Conservation (phyloP, 2,113 vertebrate species). For the Oxyruncus cristatus region DNA sequence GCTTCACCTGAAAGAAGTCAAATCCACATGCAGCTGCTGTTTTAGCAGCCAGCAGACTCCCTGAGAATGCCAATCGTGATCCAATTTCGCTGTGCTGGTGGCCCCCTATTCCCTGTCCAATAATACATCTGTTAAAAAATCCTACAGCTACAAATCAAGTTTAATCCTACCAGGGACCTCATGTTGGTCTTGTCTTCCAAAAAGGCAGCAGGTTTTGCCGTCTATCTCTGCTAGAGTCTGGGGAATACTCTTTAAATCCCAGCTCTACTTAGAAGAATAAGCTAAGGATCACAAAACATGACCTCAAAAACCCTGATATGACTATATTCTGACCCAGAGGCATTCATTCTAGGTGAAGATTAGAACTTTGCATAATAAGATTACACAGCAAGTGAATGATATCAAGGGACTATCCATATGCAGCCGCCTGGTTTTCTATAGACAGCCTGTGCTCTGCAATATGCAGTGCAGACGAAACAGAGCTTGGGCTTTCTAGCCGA, state of each 20-base stretch:
- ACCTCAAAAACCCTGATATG: slow-evolving; percentile 91
- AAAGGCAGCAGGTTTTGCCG: slow-evolving; percentile 83
- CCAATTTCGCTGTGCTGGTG: slow-evolving; percentile 89
- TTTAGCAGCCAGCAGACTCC: slow-evolving; percentile 81
- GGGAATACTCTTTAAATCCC: slow-evolving; percentile 91
- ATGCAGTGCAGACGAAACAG: slow-evolving; percentile 77
- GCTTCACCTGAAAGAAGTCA: slow-evolving; percentile 91
- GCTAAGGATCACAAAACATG: slow-evolving; percentile 92
- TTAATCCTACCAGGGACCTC: slow-evolving; percentile 93
- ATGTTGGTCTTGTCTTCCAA: slow-evolving; percentile 90
- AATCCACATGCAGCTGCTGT: slow-evolving; percentile 90
- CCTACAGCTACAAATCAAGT: slow-evolving; percentile 94
- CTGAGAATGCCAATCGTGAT: slow-evolving; percentile 88
- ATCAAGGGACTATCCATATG: slow-evolving; percentile 99
- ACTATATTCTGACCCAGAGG: slow-evolving; percentile 89
- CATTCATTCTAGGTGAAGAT: slow-evolving; percentile 99
- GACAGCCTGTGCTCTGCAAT: slow-evolving; percentile 80
- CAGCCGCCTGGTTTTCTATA: slow-evolving; percentile 95
- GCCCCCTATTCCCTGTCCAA: slow-evolving; percentile 93
- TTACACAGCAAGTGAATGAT: slow-evolving; percentile 99
- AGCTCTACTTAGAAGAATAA: slow-evolving; percentile 91
- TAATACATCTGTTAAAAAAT: slow-evolving; percentile 94
- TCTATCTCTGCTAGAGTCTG: slow-evolving; percentile 81
- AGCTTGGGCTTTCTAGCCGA: slow-evolving; percentile 80
- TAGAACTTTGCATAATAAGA: slow-evolving; percentile 99